These are phyloP conservation scores for Cataglyphis rosenhaueri DNA, from an alignment of 2,888 invertebrate genomes.

Conservation along the genomic window DNA sequence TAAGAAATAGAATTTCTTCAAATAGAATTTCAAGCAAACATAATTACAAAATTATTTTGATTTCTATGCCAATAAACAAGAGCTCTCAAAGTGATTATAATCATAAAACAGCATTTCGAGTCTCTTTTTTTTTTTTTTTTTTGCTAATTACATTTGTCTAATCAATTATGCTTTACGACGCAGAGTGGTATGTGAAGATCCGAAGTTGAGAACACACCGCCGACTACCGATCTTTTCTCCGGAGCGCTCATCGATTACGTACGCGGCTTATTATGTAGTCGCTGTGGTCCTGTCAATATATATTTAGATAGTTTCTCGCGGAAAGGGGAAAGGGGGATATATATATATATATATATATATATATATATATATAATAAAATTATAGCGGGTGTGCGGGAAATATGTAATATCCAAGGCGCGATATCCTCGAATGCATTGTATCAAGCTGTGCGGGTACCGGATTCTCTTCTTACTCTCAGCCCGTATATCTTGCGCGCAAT, in stretches of 20 bases:
- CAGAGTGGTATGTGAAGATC: not conserved
- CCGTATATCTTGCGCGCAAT: constrained; percentile 37
- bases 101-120: not conserved
- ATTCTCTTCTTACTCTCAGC: constrained; percentile 11
- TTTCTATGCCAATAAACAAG: not conserved
- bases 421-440: constrained; percentile 27
- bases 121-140: not conserved
- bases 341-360: constrained; percentile 47
- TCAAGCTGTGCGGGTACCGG: not conserved
- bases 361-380: constrained; percentile 65
- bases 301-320: constrained; percentile 68
- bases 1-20: not conserved
- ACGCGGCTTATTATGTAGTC: constrained; percentile 65
- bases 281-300: constrained; percentile 60
- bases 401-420: constrained; percentile 58
- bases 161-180: constrained; percentile 26
- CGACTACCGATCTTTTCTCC: constrained; percentile 45
- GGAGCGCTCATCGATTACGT: constrained; percentile 67
- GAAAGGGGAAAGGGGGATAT: not conserved
- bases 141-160: constrained; percentile 13
- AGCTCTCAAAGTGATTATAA: not conserved
- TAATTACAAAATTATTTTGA: not conserved
- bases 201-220: constrained; percentile 57
- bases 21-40: not conserved
- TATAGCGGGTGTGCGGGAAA: constrained; percentile 55